A percentile compares a stretch with the other conserved stretches of the same genome.
Evolutionary conservation across 2,113 vertebrate species (phyloP).

Genomic region (Malaclemys terrapin): DNA sequence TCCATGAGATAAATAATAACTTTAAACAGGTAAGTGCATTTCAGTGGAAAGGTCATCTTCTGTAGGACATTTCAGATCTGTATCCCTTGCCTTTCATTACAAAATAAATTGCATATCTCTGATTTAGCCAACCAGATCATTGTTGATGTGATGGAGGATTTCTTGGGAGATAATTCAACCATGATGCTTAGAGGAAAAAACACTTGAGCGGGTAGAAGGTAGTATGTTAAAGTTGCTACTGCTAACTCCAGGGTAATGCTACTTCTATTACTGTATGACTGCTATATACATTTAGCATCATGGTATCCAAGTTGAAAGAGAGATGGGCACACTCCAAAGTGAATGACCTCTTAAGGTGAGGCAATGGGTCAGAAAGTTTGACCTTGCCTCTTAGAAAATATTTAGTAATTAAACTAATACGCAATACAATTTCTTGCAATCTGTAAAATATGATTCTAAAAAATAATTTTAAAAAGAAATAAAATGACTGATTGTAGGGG

Average conservation of each 20-base stretch:
- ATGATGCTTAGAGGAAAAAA: not conserved
- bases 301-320: not conserved
- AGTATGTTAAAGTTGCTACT: not conserved
- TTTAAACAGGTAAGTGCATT: not conserved
- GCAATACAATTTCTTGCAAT: not conserved
- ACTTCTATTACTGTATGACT: not conserved
- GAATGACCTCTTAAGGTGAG: not conserved
- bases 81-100: not conserved
- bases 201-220: not conserved
- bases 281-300: not conserved
- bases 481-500: not conserved
- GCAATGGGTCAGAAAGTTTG: not conserved
- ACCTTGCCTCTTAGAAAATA: not conserved
- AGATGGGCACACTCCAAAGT: not conserved
- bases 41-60: conserved; percentile 34
- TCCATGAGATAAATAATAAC: not conserved
- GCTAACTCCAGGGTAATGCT: not conserved
- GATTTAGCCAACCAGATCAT: not conserved
- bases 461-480: not conserved
- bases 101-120: rapidly evolving
- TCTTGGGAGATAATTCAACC: conserved; percentile 30
- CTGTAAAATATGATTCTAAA: not conserved
- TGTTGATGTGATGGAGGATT: conserved; percentile 7
- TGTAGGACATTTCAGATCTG: not conserved
- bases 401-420: not conserved